These are phyloP conservation scores for Cerastis leucographa DNA, from an alignment of 2,888 invertebrate species.

Conservation along the genomic window DNA sequence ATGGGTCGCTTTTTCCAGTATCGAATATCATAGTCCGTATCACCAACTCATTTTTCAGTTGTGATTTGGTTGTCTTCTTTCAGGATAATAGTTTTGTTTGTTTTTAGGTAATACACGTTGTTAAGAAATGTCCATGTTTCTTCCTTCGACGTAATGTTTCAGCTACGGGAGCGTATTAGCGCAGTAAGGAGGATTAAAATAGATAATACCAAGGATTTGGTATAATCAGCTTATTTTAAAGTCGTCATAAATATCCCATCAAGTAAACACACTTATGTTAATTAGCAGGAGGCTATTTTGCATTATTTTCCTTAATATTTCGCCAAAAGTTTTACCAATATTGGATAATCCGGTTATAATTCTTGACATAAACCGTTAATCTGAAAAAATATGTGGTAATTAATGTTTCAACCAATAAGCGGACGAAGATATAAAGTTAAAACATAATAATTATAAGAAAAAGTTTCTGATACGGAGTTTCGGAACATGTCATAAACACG, in stretches of 20 bases:
- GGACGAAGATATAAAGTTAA: constrained; percentile 5
- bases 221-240: not conserved
- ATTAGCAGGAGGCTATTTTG: not conserved
- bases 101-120: not conserved
- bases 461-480: constrained; percentile 17
- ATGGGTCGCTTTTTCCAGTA: not conserved
- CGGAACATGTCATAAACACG: constrained; percentile 26
- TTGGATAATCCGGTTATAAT: constrained; percentile 14
- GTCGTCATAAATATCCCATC: not conserved
- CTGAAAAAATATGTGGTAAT: constrained; percentile 17
- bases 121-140: not conserved
- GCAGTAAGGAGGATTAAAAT: not conserved
- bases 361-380: constrained; percentile 26
- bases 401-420: constrained; percentile 9
- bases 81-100: not conserved
- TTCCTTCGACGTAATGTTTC: not conserved
- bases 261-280: not conserved
- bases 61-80: not conserved
- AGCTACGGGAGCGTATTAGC: not conserved
- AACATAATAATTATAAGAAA: constrained; percentile 40
- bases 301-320: not conserved
- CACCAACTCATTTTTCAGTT: not conserved
- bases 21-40: not conserved
- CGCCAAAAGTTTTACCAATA: not conserved
- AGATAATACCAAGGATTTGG: not conserved